Evolutionary conservation across 2,113 vertebrate genomes (phyloP).

Genomic region (Solea solea): DNA sequence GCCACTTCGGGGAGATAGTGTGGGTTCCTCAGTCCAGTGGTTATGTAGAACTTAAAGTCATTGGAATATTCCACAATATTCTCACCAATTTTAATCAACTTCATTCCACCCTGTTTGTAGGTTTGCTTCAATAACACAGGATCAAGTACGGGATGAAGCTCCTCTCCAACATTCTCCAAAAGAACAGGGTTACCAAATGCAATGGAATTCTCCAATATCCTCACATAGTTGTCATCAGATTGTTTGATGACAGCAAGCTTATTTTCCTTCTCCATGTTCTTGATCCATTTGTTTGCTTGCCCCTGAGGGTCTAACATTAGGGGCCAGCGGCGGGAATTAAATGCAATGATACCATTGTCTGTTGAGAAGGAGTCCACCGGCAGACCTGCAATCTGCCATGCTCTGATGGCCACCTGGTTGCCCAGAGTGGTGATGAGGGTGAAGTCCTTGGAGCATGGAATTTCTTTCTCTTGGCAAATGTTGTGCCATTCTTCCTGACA

Average conservation of each 20-base stretch:
- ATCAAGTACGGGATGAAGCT: conserved; percentile 91
- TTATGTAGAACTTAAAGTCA: conserved; percentile 92
- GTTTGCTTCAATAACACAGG: conserved; percentile 91
- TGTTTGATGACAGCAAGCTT: conserved; percentile 89
- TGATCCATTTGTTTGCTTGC: conserved; percentile 96
- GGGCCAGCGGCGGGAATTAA: conserved; percentile 92
- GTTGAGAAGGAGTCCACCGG: conserved; percentile 92
- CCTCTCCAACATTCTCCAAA: conserved; percentile 90
- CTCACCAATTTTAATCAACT: conserved; percentile 92
- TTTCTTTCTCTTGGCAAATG: conserved; percentile 82
- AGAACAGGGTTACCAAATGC: conserved; percentile 91
- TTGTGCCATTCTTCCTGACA: conserved; percentile 87
- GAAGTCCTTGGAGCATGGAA: conserved; percentile 88
- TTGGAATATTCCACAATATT: conserved; percentile 90
- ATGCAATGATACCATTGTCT: conserved; percentile 93
- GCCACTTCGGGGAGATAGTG: conserved; percentile 95
- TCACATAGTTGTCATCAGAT: conserved; percentile 87
- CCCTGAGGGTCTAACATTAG: conserved; percentile 96
- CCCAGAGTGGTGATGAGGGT: conserved; percentile 86
- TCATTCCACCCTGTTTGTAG: conserved; percentile 91
- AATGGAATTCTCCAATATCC: conserved; percentile 88
- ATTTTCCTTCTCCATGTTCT: conserved; percentile 92
- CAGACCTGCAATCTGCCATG: conserved; percentile 92
- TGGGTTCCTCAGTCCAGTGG: conserved; percentile 91
- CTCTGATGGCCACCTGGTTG: conserved; percentile 88